These are phyloP conservation scores for Battus philenor DNA, from an alignment of 1,140 invertebrate genomes.

Conservation along the genomic window DNA sequence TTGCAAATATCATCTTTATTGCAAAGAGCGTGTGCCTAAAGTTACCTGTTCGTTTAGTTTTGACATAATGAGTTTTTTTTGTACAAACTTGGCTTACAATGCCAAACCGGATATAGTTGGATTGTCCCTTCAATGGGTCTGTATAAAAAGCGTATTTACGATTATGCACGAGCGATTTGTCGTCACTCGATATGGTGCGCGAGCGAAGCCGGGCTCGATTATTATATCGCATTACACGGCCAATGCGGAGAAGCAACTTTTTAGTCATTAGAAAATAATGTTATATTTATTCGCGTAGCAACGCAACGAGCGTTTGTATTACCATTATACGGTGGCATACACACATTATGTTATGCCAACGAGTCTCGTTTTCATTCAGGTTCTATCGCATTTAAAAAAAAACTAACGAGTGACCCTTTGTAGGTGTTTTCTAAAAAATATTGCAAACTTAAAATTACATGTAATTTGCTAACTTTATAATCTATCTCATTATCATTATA, in stretches of 20 bases:
- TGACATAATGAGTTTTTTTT: constrained; percentile 65
- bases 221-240: constrained; percentile 56
- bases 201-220: constrained; percentile 44
- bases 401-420: too few species aligned
- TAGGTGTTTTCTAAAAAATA: too few species aligned
- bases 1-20: constrained; percentile 39
- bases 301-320: too few species aligned
- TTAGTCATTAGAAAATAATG: constrained; percentile 10
- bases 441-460: too few species aligned
- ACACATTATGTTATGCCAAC: too few species aligned
- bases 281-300: constrained; percentile 9
- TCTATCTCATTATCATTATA: too few species aligned
- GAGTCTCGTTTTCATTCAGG: too few species aligned
- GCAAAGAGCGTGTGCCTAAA: constrained; percentile 25
- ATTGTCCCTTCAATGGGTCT: constrained; percentile 43
- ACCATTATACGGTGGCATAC: too few species aligned
- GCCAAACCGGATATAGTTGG: constrained; percentile 62
- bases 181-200: constrained; percentile 59
- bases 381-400: too few species aligned
- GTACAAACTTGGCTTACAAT: constrained; percentile 41
- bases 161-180: constrained; percentile 72
- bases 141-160: constrained; percentile 66
- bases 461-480: too few species aligned
- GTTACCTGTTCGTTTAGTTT: constrained; percentile 30
- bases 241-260: not conserved